Base-by-base conservation (phyloP, 2,888 invertebrate species). In the Nowickia ferox region DNA sequence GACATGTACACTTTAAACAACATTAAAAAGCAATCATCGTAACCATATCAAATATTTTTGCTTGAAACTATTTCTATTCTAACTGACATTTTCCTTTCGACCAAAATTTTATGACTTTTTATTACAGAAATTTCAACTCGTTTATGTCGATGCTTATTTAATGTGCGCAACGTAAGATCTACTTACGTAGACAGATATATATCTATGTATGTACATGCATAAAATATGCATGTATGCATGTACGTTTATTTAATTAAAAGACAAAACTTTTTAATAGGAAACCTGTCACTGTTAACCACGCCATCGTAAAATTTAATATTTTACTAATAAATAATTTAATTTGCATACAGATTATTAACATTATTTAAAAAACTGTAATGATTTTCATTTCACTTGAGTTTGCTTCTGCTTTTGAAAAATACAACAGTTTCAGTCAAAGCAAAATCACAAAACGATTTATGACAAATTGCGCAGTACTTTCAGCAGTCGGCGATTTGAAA, bases 41-140 rank as follows among this genome's bases (percentile, higher is more conserved):
- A 46, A 46, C n/a, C 10, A 42, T 17, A 9, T 1, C 15, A 42
- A 55, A 22, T 6, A 53, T 53, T 68, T 40, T 51, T 13, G 53
- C 40, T n/a, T 3, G 0, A 10, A 59, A 57, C 22, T 57, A 19
- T 57, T n/a, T 11, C 17, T 30, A 48, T 19, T 19, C 6, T 9
- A 15, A 8, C 59, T 46, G 38, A 48, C 59, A 59, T 59, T 61
- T 59, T 48, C 59, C 61, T 38, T 46, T 59, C 59, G 38, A 48
- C 30, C 38, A 77, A 77, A 77, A 40, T 77, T 77, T 77, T 68
- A 30, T 38, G 68, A 57, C 57, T 46, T 59, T 17, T 13, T 69
- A 0, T 6, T 30, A 30, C 30, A 30, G 30, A 30, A 30, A 30
- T 30, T 55, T 69, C 6, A 15, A 40, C 55, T 19, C 38, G 57